Conservation (phyloP, 1,140 invertebrate species). For the Megathymus violae region DNA sequence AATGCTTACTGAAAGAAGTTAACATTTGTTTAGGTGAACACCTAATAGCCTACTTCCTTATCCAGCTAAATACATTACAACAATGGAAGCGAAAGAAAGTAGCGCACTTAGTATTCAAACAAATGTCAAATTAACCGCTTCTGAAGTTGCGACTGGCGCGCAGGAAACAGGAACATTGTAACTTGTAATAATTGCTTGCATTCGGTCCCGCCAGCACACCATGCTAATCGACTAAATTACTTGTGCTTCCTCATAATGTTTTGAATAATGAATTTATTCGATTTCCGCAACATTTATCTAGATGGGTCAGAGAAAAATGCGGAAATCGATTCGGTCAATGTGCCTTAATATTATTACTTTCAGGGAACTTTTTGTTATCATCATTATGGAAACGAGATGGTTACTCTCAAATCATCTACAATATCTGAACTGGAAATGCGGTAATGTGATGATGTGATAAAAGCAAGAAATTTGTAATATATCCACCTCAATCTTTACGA, state of each 20-base stretch:
- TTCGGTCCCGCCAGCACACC: slow-evolving; percentile 4
- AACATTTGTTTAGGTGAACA: not conserved
- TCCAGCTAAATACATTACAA: not conserved
- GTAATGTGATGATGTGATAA: no score
- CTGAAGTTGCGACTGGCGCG: slow-evolving; percentile 3
- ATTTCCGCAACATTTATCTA: slow-evolving; percentile 14
- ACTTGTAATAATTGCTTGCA: slow-evolving; percentile 25
- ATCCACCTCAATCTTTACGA: no score
- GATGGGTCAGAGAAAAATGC: not conserved
- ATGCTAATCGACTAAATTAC: slow-evolving; percentile 28
- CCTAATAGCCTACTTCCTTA: not conserved
- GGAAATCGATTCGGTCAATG: not conserved
- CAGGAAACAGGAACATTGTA: slow-evolving; percentile 25
- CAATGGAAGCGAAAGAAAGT: slow-evolving; percentile 13
- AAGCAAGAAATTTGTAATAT: no score
- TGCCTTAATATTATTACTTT: no score
- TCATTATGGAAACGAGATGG: no score
- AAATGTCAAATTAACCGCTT: slow-evolving; percentile 19
- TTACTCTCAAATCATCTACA: no score
- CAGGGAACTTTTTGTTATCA: no score
- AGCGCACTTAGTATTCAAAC: slow-evolving; percentile 11
- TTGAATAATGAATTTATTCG: slow-evolving; percentile 3
- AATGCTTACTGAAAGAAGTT: not conserved
- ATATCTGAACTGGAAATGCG: no score
- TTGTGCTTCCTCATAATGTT: slow-evolving; percentile 17